Conservation (phyloP, 35 echinoderm and acorn worm species). For the Lytechinus variegatus region DNA sequence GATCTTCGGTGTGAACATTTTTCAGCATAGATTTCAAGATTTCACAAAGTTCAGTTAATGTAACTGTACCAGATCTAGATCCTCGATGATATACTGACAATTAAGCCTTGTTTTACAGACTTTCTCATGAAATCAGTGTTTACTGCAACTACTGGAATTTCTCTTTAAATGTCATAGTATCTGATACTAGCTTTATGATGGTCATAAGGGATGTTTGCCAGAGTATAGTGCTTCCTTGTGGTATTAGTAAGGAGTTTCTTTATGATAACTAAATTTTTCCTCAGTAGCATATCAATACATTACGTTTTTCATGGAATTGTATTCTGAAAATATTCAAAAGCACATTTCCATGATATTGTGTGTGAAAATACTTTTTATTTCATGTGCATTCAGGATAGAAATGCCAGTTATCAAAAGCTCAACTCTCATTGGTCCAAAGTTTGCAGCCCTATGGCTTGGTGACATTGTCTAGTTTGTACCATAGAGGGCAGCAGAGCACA, state of each 20-base stretch:
- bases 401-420: background rate
- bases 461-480: background rate
- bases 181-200: background rate
- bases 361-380: background rate
- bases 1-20: too few species aligned
- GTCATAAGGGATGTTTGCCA: background rate
- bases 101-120: too few species aligned
- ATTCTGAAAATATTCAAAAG: background rate
- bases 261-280: background rate
- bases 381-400: background rate
- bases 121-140: too few species aligned
- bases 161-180: background rate
- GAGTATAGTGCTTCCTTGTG: background rate
- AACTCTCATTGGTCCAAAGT: conserved; percentile 29
- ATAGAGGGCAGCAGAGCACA: conserved; percentile 20
- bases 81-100: too few species aligned
- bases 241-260: background rate
- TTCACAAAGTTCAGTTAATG: too few species aligned
- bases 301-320: background rate
- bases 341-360: background rate
- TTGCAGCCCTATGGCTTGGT: background rate
- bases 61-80: too few species aligned
- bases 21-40: too few species aligned
- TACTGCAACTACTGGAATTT: too few species aligned
- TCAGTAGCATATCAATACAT: background rate